A percentile compares a stretch with the other conserved stretches of the same genome.
Evolutionary conservation across 2,113 vertebrate genomes (phyloP).

Genomic region (Tiliqua scincoides): DNA sequence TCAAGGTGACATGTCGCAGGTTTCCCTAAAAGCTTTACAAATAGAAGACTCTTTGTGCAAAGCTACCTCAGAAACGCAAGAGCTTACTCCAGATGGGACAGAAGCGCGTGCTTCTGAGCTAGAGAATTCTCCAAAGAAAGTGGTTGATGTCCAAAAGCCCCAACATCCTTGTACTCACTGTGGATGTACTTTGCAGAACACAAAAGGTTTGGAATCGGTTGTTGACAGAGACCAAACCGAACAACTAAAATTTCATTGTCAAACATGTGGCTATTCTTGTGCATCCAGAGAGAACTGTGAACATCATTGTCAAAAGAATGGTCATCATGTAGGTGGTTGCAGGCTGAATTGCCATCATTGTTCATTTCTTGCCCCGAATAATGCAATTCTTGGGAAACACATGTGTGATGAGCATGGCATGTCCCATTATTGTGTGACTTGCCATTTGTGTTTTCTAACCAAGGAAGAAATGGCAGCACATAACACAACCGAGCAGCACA

Average conservation of each 20-base stretch:
- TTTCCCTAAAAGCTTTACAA: conserved; percentile 15
- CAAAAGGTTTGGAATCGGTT: conserved; percentile 74
- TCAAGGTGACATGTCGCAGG: conserved; percentile 5
- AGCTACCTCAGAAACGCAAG: conserved; percentile 35
- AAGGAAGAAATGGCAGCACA: conserved; percentile 73
- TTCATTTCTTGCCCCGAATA: conserved; percentile 55
- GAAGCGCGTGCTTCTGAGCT: neutral
- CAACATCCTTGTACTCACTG: conserved; percentile 74
- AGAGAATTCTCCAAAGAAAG: conserved; percentile 30
- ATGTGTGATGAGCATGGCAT: conserved; percentile 72
- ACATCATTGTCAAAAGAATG: conserved; percentile 67
- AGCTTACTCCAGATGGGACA: conserved; percentile 22
- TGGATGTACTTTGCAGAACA: conserved; percentile 75
- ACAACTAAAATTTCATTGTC: conserved; percentile 71
- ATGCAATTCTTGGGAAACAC: conserved; percentile 63
- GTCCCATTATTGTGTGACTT: conserved; percentile 64
- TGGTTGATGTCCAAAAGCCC: conserved; percentile 28
- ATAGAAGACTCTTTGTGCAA: neutral
- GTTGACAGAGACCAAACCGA: conserved; percentile 73
- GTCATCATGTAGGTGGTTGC: conserved; percentile 57
- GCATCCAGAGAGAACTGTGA: conserved; percentile 66
- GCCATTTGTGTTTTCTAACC: conserved; percentile 68
- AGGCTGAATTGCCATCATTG: conserved; percentile 72
- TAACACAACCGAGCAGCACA: conserved; percentile 63
- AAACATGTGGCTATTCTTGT: conserved; percentile 70